phyloP scores from a whole-genome alignment of 2,888 invertebrate species.

The Altica lythri region DNA sequence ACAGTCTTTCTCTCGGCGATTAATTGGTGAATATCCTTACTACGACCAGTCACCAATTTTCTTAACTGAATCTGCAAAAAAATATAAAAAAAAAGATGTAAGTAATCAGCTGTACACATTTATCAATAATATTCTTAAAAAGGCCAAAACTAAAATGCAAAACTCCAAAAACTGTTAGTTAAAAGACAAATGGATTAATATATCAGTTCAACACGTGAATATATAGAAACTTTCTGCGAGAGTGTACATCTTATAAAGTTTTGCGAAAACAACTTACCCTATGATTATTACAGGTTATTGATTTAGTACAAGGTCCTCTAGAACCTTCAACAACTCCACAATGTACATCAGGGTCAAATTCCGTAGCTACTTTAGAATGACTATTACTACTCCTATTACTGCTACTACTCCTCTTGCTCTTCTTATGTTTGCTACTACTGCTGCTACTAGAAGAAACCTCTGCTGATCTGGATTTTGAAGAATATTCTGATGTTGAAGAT shows the following conservation, averaged over 20 bases:
- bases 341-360: slow-evolving; percentile 82
- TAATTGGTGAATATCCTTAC: slow-evolving; percentile 49
- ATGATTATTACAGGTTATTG: slow-evolving; percentile 66
- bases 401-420: slow-evolving; percentile 34
- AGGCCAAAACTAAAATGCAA: no score
- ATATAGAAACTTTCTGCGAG: no score
- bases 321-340: slow-evolving; percentile 77
- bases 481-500: slow-evolving; percentile 25
- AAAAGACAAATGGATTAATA: no score
- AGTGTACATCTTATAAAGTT: neutral
- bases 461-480: slow-evolving; percentile 29
- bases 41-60: slow-evolving; percentile 49
- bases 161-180: no score
- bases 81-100: neutral
- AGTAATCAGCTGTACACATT: no score
- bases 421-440: slow-evolving; percentile 33
- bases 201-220: no score
- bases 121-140: no score
- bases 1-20: slow-evolving; percentile 49
- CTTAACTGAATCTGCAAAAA: slow-evolving; percentile 47
- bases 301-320: slow-evolving; percentile 77
- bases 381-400: slow-evolving; percentile 38
- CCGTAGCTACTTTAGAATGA: slow-evolving; percentile 49
- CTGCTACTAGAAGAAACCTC: slow-evolving; percentile 25
- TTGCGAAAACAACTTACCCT: slow-evolving; percentile 47